Percentiles rank a stretch among this genome's conserved stretches.
Evolutionary conservation across 2,113 vertebrate genomes (phyloP).

Genomic region (Okapia johnstoni): DNA sequence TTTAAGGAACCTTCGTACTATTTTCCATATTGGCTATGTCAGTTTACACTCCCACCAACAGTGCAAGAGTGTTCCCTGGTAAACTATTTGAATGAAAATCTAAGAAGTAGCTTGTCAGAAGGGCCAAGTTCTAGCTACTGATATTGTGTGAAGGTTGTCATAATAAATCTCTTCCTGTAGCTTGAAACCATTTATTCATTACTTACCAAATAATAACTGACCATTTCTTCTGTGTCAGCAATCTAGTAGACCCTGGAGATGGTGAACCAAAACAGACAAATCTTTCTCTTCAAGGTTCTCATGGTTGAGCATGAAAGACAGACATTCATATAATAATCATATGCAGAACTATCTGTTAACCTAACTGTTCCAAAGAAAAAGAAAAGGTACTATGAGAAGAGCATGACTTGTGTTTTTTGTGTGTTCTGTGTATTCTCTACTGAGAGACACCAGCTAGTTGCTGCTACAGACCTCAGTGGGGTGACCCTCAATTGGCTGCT

Average conservation of each 20-base stretch:
- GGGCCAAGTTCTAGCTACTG: background rate
- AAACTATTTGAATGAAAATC: background rate
- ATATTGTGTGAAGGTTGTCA: background rate
- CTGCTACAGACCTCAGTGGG: background rate
- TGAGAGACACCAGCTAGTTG: background rate
- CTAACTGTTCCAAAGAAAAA: background rate
- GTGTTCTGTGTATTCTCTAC: background rate
- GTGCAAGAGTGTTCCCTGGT: background rate
- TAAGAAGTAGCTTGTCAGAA: background rate
- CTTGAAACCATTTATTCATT: constrained; percentile 2
- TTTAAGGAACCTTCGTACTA: background rate
- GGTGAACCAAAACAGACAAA: background rate
- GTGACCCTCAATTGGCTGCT: background rate
- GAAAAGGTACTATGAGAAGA: background rate
- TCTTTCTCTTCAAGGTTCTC: background rate
- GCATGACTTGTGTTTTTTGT: background rate
- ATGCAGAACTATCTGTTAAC: background rate
- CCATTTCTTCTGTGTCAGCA: background rate
- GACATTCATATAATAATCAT: background rate
- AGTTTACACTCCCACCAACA: background rate
- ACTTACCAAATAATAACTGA: background rate
- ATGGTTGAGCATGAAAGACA: background rate
- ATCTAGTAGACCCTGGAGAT: background rate
- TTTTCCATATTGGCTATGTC: background rate
- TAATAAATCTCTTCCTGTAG: background rate